These are phyloP conservation scores for Thecocarcelia acutangulata DNA, from an alignment of 2,888 invertebrate genomes.

Conservation along the genomic window DNA sequence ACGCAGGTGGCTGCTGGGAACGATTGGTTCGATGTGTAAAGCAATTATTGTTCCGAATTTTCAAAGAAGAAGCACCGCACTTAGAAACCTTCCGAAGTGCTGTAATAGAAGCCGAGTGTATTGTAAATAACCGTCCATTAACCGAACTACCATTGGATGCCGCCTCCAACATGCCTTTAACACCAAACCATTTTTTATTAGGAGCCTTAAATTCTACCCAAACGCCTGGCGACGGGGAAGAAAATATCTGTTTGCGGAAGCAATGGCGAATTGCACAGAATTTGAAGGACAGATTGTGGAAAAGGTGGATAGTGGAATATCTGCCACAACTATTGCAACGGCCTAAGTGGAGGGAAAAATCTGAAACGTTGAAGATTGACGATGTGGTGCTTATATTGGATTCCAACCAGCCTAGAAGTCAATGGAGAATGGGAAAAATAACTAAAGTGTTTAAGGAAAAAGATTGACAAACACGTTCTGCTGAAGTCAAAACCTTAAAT, in stretches of 20 bases:
- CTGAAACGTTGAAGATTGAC: slow-evolving; percentile 28
- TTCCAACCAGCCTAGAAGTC: slow-evolving; percentile 33
- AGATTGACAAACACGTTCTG: slow-evolving; percentile 59
- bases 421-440: slow-evolving; percentile 57
- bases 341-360: slow-evolving; percentile 54
- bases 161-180: slow-evolving; percentile 56
- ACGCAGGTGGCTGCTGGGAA: slow-evolving; percentile 72
- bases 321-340: slow-evolving; percentile 60
- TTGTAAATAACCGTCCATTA: slow-evolving; percentile 60
- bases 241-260: slow-evolving; percentile 33
- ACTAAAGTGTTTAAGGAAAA: slow-evolving; percentile 22
- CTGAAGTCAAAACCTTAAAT: slow-evolving; percentile 33
- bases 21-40: slow-evolving; percentile 54
- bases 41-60: slow-evolving; percentile 31
- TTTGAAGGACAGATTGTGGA: slow-evolving; percentile 55
- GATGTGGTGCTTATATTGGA: slow-evolving; percentile 60
- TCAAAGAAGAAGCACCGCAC: slow-evolving; percentile 47
- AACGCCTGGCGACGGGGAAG: slow-evolving; percentile 40
- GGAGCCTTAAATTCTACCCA: slow-evolving; percentile 57
- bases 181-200: slow-evolving; percentile 66
- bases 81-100: slow-evolving; percentile 63
- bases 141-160: slow-evolving; percentile 58
- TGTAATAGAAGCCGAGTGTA: slow-evolving; percentile 62
- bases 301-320: slow-evolving; percentile 52
- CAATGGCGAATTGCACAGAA: slow-evolving; percentile 61